Percentiles rank a stretch among this genome's conserved stretches.
Conservation (phyloP, 2,888 invertebrate species). For the Parelbella ahira region DNA sequence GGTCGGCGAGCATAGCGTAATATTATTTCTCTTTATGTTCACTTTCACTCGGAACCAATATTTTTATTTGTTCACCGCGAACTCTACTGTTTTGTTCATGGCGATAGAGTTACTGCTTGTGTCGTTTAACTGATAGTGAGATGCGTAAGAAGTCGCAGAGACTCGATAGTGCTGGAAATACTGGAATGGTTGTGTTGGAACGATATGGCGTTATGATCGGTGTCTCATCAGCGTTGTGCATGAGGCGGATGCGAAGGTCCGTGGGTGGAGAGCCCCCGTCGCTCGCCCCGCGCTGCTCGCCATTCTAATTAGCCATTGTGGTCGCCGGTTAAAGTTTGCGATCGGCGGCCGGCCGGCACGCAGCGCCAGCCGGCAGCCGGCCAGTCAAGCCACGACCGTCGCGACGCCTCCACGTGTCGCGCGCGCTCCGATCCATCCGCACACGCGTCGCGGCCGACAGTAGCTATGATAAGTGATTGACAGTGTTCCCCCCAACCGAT, state of each 20-base stretch:
- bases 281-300: slow-evolving; percentile 61
- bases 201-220: slow-evolving; percentile 52
- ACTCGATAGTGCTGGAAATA: too few species aligned
- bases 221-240: slow-evolving; percentile 57
- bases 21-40: slow-evolving; percentile 16
- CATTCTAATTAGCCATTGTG: slow-evolving; percentile 80
- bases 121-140: too few species aligned
- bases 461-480: slow-evolving; percentile 71
- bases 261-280: slow-evolving; percentile 68
- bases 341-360: slow-evolving; percentile 63
- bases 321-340: slow-evolving; percentile 69
- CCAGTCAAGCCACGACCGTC: slow-evolving; percentile 61
- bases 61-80: too few species aligned
- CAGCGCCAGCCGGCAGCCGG: slow-evolving; percentile 24
- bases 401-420: slow-evolving; percentile 52
- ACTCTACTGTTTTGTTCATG: too few species aligned
- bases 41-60: too few species aligned
- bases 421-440: slow-evolving; percentile 23
- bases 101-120: too few species aligned
- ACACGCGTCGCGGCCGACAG: slow-evolving; percentile 48
- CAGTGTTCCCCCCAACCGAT: slow-evolving; percentile 59
- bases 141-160: too few species aligned
- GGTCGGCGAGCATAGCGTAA: slow-evolving; percentile 18
- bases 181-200: too few species aligned
- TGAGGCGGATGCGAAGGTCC: slow-evolving; percentile 74